Base-by-base conservation (phyloP, 2,888 invertebrate species). In the Aromia moschata region DNA sequence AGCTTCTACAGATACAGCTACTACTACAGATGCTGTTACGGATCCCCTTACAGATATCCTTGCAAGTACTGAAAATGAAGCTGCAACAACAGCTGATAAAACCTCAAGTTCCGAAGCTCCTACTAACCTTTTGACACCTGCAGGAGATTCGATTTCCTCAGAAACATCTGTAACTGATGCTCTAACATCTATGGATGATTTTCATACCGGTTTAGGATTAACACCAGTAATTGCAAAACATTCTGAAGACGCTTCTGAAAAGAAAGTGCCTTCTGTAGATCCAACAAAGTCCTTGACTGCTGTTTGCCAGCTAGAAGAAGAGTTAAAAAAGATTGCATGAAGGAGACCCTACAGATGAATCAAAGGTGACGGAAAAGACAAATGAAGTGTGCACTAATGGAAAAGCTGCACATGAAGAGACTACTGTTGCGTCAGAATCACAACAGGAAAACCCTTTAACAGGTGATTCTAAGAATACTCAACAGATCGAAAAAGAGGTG, bases 251-350 rank as follows among this genome's bases (percentile, higher is more conserved):
- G 11, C 54, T 31, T 25, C 57, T 43, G 43, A n/a, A 20, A 25
- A 49, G 20, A 49, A 49, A 38, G 38, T 38, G 4, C 20, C 38
- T 25, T 49, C 38, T 40, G 14, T 38, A 54, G 54, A 54, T 54
- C 10, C 37, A 10, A 31, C 17, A 18, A 45, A 37, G 37, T 10
- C 49, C 10, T 37, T 49, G 17, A 44, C 54, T 30, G 46, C 61
- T 17, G 61, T 65, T 12, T 62, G 55, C 37, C 30, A 56, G 14
- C 52, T 65, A 15, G 65, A 65, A 33, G 65, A 65, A 14, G 65
- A 65, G 36, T 17, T 65, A 30, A 52, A 65, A n/a, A 45, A 52
- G 65, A 31, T 53, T 65, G 43, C 65, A 65, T 25, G 65, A 62
- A 17, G 65, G 60, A 1, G 65, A 62, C 15, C 49, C 49, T n/a